phyloP scores from a whole-genome alignment of 2,888 invertebrate species.

The Eristalinus sepulchralis region DNA sequence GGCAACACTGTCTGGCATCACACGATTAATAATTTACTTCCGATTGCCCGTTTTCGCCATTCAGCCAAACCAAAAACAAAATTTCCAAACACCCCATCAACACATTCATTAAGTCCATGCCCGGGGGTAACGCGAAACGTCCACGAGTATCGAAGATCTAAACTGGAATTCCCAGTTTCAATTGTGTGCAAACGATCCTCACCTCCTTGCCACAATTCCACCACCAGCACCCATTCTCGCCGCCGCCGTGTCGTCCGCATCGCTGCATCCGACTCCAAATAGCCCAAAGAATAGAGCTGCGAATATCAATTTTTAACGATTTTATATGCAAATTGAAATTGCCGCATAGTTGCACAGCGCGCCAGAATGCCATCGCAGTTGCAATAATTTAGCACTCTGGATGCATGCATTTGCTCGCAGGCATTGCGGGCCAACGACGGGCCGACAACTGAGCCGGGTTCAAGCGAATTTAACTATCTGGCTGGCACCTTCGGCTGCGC shows the following conservation, averaged over 20 bases:
- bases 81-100: conserved; percentile 6
- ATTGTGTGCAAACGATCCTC: conserved; percentile 67
- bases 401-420: conserved; percentile 44
- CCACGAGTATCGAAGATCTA: conserved; percentile 19
- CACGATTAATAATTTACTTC: conserved; percentile 9
- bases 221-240: conserved; percentile 28
- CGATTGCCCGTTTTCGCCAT: not conserved
- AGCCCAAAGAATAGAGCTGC: conserved; percentile 54
- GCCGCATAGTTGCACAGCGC: conserved; percentile 54
- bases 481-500: conserved; percentile 49
- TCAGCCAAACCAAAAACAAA: not conserved
- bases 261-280: conserved; percentile 39
- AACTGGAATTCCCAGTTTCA: conserved; percentile 33
- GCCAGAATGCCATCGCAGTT: conserved; percentile 56
- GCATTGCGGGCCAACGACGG: conserved; percentile 29
- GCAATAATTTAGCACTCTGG: conserved; percentile 68
- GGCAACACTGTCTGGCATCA: not conserved
- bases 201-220: conserved; percentile 22
- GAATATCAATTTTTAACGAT: conserved; percentile 71
- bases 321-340: conserved; percentile 70
- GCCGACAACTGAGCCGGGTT: conserved; percentile 32
- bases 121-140: not conserved
- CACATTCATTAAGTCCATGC: conserved; percentile 12
- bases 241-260: not conserved
- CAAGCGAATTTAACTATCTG: conserved; percentile 55